Conservation (phyloP, 2,888 invertebrate species). For the Tipula lateralis region DNA sequence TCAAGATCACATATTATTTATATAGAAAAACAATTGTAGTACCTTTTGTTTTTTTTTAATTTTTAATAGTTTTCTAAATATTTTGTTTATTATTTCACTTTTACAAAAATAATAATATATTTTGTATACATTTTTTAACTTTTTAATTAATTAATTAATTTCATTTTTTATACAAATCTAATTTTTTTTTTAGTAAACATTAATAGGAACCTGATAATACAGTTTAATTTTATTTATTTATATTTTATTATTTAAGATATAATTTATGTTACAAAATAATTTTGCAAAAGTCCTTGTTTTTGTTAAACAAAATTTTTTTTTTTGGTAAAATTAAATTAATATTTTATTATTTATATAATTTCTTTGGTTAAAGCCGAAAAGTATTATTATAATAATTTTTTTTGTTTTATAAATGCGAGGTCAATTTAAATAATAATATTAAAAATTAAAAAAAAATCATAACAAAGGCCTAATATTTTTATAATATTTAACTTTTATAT, state of each 20-base stretch:
- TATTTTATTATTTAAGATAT: slow-evolving; percentile 16
- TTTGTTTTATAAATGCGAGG: slow-evolving; percentile 26
- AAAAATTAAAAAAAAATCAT: neutral
- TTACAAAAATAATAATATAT: slow-evolving; percentile 28
- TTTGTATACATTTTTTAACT: slow-evolving; percentile 37
- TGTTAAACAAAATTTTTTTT: neutral
- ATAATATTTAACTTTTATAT: neutral
- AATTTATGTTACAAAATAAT: slow-evolving; percentile 25
- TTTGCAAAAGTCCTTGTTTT: slow-evolving; percentile 14
- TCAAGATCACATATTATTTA: neutral
- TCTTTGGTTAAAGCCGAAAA: slow-evolving; percentile 28
- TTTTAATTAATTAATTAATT: slow-evolving; percentile 38
- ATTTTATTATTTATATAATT: neutral
- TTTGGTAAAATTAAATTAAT: neutral
- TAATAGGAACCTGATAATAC: slow-evolving; percentile 47
- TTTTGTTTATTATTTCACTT: slow-evolving; percentile 25
- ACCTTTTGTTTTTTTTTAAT: slow-evolving; percentile 12
- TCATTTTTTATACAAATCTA: slow-evolving; percentile 32
- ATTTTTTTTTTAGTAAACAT: slow-evolving; percentile 36
- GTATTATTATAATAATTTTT: neutral
- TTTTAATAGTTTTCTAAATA: neutral
- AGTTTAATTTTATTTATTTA: slow-evolving; percentile 25
- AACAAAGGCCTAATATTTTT: neutral
- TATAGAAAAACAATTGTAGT: slow-evolving; percentile 25
- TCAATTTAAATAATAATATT: neutral